phyloP scores from a whole-genome alignment of 2,797 vertebrate species.

The Carduelis carduelis region DNA sequence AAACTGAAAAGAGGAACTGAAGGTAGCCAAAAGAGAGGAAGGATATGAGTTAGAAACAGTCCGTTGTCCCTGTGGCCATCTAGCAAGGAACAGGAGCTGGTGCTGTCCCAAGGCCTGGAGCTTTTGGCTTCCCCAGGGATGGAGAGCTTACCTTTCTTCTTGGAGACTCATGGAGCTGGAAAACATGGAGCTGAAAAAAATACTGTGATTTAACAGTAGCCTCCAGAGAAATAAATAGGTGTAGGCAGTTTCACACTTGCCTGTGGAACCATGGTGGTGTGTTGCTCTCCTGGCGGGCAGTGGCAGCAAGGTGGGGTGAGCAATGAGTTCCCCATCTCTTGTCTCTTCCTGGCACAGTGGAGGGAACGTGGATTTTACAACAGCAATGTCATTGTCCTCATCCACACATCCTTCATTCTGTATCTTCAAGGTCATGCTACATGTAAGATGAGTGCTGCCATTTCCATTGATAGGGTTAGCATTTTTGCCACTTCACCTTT shows the following conservation, averaged over 20 bases:
- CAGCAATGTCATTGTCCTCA: background rate
- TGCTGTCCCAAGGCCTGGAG: background rate
- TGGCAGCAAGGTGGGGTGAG: background rate
- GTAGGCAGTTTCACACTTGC: background rate
- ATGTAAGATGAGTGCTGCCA: background rate
- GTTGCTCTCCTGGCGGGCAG: background rate
- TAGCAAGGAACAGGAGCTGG: background rate
- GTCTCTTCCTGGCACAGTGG: background rate
- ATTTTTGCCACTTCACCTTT: background rate
- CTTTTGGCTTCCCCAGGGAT: background rate
- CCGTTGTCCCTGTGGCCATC: background rate
- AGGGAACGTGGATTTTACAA: background rate
- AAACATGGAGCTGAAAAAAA: no score
- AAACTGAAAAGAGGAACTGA: conserved; percentile 44
- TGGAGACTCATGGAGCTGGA: background rate
- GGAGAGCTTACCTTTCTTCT: background rate
- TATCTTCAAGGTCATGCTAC: background rate
- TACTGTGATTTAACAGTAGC: background rate
- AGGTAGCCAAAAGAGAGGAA: conserved; percentile 11
- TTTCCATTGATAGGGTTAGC: background rate
- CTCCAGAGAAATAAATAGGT: background rate
- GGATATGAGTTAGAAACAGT: conserved; percentile 34
- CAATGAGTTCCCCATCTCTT: background rate
- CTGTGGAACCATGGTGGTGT: accelerated
- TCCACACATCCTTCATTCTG: background rate